phyloP scores from a whole-genome alignment of 2,113 vertebrate species.

The Elephas maximus region DNA sequence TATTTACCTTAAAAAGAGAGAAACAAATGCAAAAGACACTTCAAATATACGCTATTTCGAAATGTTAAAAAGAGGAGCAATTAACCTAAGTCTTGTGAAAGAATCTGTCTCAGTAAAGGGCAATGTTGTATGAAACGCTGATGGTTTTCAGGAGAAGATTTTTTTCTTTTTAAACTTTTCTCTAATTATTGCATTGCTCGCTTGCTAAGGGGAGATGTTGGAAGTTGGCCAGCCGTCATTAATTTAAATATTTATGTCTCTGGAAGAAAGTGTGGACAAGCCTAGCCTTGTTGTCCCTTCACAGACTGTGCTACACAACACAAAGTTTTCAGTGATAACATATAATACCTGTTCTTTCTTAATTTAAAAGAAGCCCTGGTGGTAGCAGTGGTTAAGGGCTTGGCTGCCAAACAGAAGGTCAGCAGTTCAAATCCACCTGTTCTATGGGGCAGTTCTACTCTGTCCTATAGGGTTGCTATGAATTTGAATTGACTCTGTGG shows the following conservation, averaged over 20 bases:
- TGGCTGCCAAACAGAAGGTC: no score
- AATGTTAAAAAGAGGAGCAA: background rate
- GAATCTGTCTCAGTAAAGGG: background rate
- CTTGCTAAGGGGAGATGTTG: background rate
- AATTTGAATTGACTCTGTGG: no score
- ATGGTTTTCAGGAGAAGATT: background rate
- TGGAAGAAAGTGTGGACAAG: background rate
- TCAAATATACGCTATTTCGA: background rate
- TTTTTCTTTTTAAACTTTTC: background rate
- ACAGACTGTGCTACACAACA: background rate
- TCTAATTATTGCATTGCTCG: background rate
- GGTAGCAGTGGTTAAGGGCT: no score
- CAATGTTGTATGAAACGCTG: constrained; percentile 1
- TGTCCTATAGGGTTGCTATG: no score
- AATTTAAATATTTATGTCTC: background rate
- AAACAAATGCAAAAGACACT: background rate
- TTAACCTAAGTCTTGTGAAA: background rate
- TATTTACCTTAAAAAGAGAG: background rate
- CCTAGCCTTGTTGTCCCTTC: background rate
- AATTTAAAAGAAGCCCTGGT: no score
- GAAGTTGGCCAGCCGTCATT: background rate
- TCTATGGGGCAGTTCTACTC: no score
- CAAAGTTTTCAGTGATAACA: background rate
- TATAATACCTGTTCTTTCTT: background rate
- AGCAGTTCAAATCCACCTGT: no score